Evolutionary conservation across 2,113 vertebrate genomes (phyloP), one percentile per base, ranked within the genome.

Genomic region (Syngnathus floridae): DNA sequence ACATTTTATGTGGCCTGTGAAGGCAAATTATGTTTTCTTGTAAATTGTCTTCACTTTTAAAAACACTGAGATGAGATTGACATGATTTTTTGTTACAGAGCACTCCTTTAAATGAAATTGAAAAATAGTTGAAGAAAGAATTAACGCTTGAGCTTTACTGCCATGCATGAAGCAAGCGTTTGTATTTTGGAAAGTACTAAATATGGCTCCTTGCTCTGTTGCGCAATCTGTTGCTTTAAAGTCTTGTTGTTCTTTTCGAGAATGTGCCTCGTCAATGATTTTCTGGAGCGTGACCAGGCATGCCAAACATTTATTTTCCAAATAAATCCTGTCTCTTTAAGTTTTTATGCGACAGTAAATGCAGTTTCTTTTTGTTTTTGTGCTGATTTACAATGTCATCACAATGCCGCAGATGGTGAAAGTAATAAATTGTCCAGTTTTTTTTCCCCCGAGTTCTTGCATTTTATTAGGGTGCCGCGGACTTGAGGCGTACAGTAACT

Each of bases 21-120:
- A 31, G 26, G 26, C 26, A 31, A 31, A 31, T 31, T 31, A 3
- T 31, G 26, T 31, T 31, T 31, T 31, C 26, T 31, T 31, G 26
- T 3, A 31, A 31, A 3, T 31, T 31, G 26, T 31, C 26, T 81
- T 79, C 83, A 54, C 77, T 73, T 66, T 63, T 31, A 31, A 31
- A 31, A 31, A 31, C 26, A 31, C 26, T 31, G 26, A 31, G 26
- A 31, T 3, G 26, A 31, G 26, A 31, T 31, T 31, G 26, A 3
- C 26, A 31, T 31, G 26, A 31, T 31, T 31, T 31, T 31, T 31
- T 31, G 26, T 31, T 31, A 31, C 26, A 31, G 26, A 26, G 1
- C 26, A 26, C 26, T 26, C 26, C 26, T 31, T 31, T 31, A 31
- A 31, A 31, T 31, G 26, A 31, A 31, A 31, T 31, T 31, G 26